phyloP scores from a whole-genome alignment of 2,797 vertebrate species.

The Pteropus rufus region DNA sequence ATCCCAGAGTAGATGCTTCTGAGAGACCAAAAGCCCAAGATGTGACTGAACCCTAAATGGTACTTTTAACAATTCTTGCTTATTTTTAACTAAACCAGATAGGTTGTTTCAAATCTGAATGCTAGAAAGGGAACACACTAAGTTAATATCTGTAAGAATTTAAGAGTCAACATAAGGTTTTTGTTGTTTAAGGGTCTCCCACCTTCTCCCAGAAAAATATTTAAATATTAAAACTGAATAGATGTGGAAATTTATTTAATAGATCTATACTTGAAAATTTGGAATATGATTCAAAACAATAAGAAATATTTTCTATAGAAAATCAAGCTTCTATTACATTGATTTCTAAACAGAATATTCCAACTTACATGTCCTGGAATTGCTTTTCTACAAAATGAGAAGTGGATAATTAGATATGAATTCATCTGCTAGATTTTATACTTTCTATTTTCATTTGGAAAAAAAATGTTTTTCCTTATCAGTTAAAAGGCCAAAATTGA shows the following conservation, averaged over 20 bases:
- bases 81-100: neutral
- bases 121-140: neutral
- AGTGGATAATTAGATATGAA: conserved; percentile 45
- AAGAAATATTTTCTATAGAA: conserved; percentile 37
- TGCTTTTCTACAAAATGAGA: conserved; percentile 20
- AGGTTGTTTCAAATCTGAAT: neutral
- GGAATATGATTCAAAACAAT: conserved; percentile 10
- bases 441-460: conserved; percentile 55
- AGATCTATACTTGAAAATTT: conserved; percentile 34
- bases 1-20: neutral
- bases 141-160: neutral
- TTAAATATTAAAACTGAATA: conserved; percentile 39
- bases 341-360: conserved; percentile 50
- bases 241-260: neutral
- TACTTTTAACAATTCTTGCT: neutral
- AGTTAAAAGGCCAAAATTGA: conserved; percentile 48
- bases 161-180: neutral
- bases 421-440: neutral
- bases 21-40: neutral
- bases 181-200: neutral
- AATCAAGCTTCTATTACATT: conserved; percentile 32
- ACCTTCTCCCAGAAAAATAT: neutral
- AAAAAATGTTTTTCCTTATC: conserved; percentile 32
- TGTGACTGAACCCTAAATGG: neutral
- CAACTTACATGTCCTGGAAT: conserved; percentile 10